Base-by-base conservation (phyloP, 92 coral and sea anemone genomes). In the Epizoanthus ramosus region DNA sequence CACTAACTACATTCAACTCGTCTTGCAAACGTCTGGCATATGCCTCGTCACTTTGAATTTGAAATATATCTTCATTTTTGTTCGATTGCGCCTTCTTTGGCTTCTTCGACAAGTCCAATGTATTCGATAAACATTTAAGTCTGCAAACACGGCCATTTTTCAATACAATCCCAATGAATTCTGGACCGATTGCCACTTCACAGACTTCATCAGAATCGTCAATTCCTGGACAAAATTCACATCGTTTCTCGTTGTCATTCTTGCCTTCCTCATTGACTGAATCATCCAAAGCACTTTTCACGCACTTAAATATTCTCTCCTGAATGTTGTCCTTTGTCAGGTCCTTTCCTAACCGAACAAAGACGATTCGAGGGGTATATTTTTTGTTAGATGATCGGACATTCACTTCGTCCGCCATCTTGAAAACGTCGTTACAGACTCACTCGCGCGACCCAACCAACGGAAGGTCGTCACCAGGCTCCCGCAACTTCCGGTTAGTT, bases 121-220 rank as follows among this genome's bases (percentile, higher is more conserved):
- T 87, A 80, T 85, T 92, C 56, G 97, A 89, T 16, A 86, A 80
- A 79, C 98, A 94, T 83, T 87, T 92, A 80, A 89, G 70, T 72
- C 98, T 92, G 86, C 92, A 90, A 64, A 94, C 98, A 58, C 92
- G 95, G 70, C 98, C 98, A 83, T 90, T 84, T 45, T 90, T 85
- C 54, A 94, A 84, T 22, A 94, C 85, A 15, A 94, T 75, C 18
- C 96, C 98, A 73, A 94, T 83, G 80, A 81, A 94, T 37, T 90
- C 92, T 37, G 92, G 92, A 15, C 98, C 98, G 4, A 92, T 70
- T 0, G 96, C 98, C 68, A 94, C 95, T 76, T 94, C 94, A 53
- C 74, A 75, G n/a, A 94, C 80, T 71, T 85, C 92, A 74, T 91
- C 81, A 70, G 88, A 65, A 35, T 37, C 24, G 59, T 81, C 84